Conservation (phyloP, 2,888 invertebrate species). For the Lochmaea capreae region DNA sequence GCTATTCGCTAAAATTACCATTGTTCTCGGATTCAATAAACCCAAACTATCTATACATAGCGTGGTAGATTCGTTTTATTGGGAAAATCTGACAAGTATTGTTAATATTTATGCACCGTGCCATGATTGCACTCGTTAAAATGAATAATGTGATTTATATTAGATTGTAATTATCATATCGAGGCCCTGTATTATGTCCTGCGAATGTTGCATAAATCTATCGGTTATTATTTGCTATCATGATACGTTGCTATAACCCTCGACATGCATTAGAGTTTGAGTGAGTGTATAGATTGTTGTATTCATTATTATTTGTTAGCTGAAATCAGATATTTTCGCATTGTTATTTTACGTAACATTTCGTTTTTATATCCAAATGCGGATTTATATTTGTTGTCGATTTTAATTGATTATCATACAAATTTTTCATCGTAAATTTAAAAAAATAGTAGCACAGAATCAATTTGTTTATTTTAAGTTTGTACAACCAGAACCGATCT, state of each 20-base stretch:
- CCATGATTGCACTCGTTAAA: conserved; percentile 55
- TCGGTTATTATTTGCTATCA: conserved; percentile 41
- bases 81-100: conserved; percentile 57
- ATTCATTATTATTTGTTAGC: conserved; percentile 12
- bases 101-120: conserved; percentile 58
- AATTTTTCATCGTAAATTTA: neutral
- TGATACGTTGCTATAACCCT: conserved; percentile 27
- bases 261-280: conserved; percentile 29
- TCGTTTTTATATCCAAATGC: too few relatives aligned
- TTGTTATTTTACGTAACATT: neutral
- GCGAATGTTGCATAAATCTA: conserved; percentile 46
- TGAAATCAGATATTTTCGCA: conserved; percentile 8
- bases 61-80: conserved; percentile 47
- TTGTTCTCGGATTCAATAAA: conserved; percentile 47
- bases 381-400: too few relatives aligned
- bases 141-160: conserved; percentile 58
- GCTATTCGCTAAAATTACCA: conserved; percentile 48
- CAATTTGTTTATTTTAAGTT: too few relatives aligned
- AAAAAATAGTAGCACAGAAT: too few relatives aligned
- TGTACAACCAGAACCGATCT: too few relatives aligned
- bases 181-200: conserved; percentile 46
- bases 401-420: neutral
- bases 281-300: neutral
- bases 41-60: conserved; percentile 36
- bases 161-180: conserved; percentile 58